Evolutionary conservation across 2,888 invertebrate species (phyloP).

Genomic region (Troides oblongomaculatus): DNA sequence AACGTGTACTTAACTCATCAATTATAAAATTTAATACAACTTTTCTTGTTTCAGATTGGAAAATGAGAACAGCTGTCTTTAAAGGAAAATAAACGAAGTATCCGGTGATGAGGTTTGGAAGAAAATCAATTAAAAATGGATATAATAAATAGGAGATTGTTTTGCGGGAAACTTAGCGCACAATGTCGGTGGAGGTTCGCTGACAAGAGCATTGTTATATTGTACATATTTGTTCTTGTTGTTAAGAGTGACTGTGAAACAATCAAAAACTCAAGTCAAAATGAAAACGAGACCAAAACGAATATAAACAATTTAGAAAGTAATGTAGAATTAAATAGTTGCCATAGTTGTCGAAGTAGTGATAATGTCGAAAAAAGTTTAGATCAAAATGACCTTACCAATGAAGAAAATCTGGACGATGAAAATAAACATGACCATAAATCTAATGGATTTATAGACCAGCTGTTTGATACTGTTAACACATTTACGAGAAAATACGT

Average conservation of each 20-base stretch:
- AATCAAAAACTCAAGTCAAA: slow-evolving; percentile 50
- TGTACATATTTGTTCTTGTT: slow-evolving; percentile 55
- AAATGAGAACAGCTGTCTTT: slow-evolving; percentile 34
- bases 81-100: slow-evolving; percentile 33
- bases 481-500: slow-evolving; percentile 54
- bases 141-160: slow-evolving; percentile 43
- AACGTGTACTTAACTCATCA: too few relatives aligned
- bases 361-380: slow-evolving; percentile 42
- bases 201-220: slow-evolving; percentile 46
- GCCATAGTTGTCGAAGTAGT: slow-evolving; percentile 73
- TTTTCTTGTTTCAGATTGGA: slow-evolving; percentile 60
- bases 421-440: slow-evolving; percentile 29
- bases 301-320: slow-evolving; percentile 54
- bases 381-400: slow-evolving; percentile 39
- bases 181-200: slow-evolving; percentile 57
- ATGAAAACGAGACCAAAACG: slow-evolving; percentile 59
- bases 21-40: too few relatives aligned
- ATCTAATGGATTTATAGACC: slow-evolving; percentile 45
- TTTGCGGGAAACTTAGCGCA: slow-evolving; percentile 46
- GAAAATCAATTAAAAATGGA: slow-evolving; percentile 56
- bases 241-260: slow-evolving; percentile 55
- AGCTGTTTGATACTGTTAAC: slow-evolving; percentile 55
- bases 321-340: slow-evolving; percentile 64
- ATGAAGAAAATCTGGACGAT: slow-evolving; percentile 36
- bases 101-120: slow-evolving; percentile 65